These are phyloP conservation scores for Nerophis lumbriciformis DNA, from an alignment of 2,113 vertebrate genomes.

Conservation along the genomic window DNA sequence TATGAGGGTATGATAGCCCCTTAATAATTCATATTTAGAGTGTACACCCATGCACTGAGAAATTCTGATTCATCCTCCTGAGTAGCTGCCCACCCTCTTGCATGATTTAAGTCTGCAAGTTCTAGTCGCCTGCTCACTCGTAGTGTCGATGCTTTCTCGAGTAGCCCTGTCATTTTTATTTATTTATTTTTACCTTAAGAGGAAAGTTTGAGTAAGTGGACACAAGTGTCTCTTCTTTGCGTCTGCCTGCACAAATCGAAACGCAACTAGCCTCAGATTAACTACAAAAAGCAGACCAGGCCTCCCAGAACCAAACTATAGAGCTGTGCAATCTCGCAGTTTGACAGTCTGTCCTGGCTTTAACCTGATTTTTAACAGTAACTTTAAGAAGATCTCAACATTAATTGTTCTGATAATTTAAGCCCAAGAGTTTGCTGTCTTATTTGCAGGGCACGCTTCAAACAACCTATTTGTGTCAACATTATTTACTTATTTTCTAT, in stretches of 20 bases:
- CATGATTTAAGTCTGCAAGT: constrained; percentile 71
- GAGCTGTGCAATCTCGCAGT: neutral
- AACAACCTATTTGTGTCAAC: too few relatives aligned
- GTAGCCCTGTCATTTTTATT: constrained; percentile 54
- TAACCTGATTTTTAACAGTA: too few relatives aligned
- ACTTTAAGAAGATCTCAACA: too few relatives aligned
- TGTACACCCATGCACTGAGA: constrained; percentile 76
- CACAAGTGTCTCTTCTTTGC: constrained; percentile 52
- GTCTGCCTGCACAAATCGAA: constrained; percentile 49
- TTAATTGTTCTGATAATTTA: too few relatives aligned
- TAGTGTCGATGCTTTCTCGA: constrained; percentile 59
- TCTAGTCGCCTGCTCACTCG: constrained; percentile 53
- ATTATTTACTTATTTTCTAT: too few relatives aligned
- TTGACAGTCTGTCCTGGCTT: neutral
- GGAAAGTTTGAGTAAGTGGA: constrained; percentile 60
- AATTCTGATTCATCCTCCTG: constrained; percentile 79
- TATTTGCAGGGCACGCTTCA: too few relatives aligned
- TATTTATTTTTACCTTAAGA: constrained; percentile 45
- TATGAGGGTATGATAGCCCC: constrained; percentile 74
- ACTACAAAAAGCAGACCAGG: constrained; percentile 15
- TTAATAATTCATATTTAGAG: constrained; percentile 81
- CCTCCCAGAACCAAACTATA: neutral
- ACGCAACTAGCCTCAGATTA: constrained; percentile 24
- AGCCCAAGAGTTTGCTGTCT: too few relatives aligned
- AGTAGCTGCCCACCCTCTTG: constrained; percentile 71